Evolutionary conservation across 1,140 invertebrate genomes (phyloP), one percentile per base, ranked within the genome.

Genomic region (Berghia stephanieae): DNA sequence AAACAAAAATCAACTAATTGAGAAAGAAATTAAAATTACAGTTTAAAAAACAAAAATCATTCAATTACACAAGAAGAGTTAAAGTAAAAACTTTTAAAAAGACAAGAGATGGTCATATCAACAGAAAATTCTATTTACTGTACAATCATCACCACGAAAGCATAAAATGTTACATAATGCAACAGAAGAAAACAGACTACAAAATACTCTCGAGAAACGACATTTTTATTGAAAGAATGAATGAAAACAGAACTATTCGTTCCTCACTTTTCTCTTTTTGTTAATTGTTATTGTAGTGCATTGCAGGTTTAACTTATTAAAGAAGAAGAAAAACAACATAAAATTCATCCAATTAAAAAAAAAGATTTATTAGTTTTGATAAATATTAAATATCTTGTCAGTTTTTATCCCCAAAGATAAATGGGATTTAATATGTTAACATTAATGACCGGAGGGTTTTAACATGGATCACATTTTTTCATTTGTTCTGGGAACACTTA

Each of bases 61-160:
- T 27, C 8, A 31, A 60, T 60, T 60, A 60, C 4, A 13, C 46
- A 60, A 21, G 55, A 27, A n/a, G 34, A n/a, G 55, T 60, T n/a
- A 60, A n/a, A 21, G 34, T 31, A 60, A 60, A n/a, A 60, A 60
- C 5, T 60, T 60, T 60, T 31, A 60, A 60, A 60, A 60, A 27
- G 55, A 31, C 55, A n/a, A n/a, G n/a, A n/a, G 55, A 60, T 27
- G 55, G 5, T 8, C 24, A 6, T 21, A 31, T 21, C 4, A 21
- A 31, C 5, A 49, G 13, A 13, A 49, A 49, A n/a, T n/a, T n/a
- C 13, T 13, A 27, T n/a, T 4, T 4, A 60, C 5, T 60, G 55
- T 60, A 4, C 55, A 21, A 4, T 60, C 4, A 60, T 6, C 55
- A 21, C 21, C 5, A 6, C 21, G n/a, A 4, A 8, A 27, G 4